Evolutionary conservation across 2,888 invertebrate genomes (phyloP).

Genomic region (Adelphocoris suturalis): DNA sequence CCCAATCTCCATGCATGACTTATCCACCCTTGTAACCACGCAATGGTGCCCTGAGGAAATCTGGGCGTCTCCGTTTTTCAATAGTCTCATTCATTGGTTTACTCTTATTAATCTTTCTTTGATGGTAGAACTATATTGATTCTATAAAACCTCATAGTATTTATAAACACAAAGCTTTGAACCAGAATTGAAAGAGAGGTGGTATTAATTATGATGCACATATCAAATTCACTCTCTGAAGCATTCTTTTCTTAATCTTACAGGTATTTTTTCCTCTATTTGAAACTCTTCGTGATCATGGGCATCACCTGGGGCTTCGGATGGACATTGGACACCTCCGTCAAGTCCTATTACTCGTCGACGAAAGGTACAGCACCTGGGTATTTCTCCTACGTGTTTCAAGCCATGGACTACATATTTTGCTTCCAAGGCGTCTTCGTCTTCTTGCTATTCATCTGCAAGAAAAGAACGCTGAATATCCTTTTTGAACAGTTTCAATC

Average conservation of each 20-base stretch:
- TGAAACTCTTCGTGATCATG: slow-evolving; percentile 26
- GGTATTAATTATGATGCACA: too few species aligned
- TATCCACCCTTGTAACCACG: too few species aligned
- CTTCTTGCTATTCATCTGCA: neutral
- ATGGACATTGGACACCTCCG: neutral
- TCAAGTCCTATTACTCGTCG: neutral
- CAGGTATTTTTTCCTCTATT: neutral
- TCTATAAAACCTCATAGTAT: too few species aligned
- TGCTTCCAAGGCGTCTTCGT: neutral
- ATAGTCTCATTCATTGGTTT: too few species aligned
- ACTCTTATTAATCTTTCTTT: too few species aligned
- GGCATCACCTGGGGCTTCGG: neutral
- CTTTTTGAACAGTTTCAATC: neutral
- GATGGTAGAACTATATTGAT: too few species aligned
- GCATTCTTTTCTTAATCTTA: neutral
- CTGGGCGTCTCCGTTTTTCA: too few species aligned
- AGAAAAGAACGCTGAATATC: neutral
- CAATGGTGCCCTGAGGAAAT: too few species aligned
- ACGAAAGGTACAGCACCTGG: neutral
- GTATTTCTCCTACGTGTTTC: neutral
- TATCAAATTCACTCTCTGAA: too few species aligned
- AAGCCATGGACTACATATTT: neutral
- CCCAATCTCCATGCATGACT: too few species aligned
- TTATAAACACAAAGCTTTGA: too few species aligned
- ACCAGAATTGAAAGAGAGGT: too few species aligned